Percentiles rank a stretch among this genome's conserved stretches.
Evolutionary conservation across 2,113 vertebrate species (phyloP).

Genomic region (Climacteris rufus): DNA sequence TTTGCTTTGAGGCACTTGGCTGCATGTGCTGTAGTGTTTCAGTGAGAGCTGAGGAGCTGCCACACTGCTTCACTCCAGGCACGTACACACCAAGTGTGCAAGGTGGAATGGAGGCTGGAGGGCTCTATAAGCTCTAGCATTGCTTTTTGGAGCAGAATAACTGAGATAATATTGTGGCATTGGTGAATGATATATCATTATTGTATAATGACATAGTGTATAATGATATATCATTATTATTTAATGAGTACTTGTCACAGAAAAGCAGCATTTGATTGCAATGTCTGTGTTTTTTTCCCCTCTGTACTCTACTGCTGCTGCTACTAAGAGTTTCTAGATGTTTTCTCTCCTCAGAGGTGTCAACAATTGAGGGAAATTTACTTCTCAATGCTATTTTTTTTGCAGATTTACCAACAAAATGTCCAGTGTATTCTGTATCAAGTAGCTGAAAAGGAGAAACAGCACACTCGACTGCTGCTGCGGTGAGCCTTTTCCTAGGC

Average conservation of each 20-base stretch:
- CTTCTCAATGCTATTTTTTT: not conserved
- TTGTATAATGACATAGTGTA: not conserved
- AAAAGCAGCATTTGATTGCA: not conserved
- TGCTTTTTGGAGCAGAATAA: not conserved
- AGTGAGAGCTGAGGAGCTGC: not conserved
- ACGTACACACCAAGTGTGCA: no score
- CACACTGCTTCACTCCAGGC: not conserved
- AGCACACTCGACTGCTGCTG: not conserved
- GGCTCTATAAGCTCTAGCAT: not conserved
- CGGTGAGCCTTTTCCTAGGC: conserved; percentile 51
- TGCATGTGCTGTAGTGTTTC: not conserved
- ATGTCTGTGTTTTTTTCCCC: not conserved
- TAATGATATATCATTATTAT: not conserved
- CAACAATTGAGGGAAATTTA: not conserved
- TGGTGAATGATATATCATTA: not conserved
- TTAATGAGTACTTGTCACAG: not conserved
- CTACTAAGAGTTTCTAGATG: not conserved
- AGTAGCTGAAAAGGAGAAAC: conserved; percentile 60
- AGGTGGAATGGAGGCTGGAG: not conserved
- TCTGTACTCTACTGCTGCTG: not conserved
- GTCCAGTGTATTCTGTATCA: conserved; percentile 20
- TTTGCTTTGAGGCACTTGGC: not conserved
- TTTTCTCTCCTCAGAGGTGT: not conserved
- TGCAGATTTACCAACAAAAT: conserved; percentile 62
- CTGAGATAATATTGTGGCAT: not conserved